Percentiles rank a stretch among this genome's conserved stretches.
phyloP scores from a whole-genome alignment of 2,113 vertebrate genomes.

The Rhizomys pruinosus region DNA sequence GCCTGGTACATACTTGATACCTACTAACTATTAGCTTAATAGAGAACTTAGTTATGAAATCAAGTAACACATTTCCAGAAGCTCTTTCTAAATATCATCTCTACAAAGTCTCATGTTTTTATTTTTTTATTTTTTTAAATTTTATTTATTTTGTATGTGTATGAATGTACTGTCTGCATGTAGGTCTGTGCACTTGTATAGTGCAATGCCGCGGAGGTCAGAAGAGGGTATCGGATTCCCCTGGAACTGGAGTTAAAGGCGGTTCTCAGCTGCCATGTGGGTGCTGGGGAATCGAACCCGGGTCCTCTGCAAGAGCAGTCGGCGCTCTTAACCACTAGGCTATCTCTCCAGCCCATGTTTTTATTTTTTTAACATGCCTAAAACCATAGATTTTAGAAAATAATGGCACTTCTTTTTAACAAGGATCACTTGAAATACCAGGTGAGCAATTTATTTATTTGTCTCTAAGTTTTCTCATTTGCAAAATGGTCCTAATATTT shows the following conservation, averaged over 20 bases:
- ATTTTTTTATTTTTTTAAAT: no score
- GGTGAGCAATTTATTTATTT: constrained; percentile 46
- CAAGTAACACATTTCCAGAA: neutral
- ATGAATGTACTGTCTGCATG: no score
- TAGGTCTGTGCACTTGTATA: no score
- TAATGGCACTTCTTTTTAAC: neutral
- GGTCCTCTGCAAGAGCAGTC: no score
- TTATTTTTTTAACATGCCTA: constrained; percentile 57
- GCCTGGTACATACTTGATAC: neutral
- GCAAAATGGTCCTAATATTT: constrained; percentile 51
- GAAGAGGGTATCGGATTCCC: no score
- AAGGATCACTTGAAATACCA: constrained; percentile 51
- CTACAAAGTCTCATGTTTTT: neutral
- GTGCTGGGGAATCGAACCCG: no score
- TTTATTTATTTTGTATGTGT: no score
- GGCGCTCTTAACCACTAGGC: no score
- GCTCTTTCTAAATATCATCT: constrained; percentile 30
- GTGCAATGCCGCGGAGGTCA: no score
- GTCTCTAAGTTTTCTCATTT: constrained; percentile 43
- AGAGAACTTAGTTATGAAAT: constrained; percentile 20
- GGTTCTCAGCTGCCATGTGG: no score
- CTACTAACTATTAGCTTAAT: neutral
- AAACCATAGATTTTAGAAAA: constrained; percentile 17
- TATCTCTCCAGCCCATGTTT: no score
- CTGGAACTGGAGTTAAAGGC: no score